Evolutionary conservation across 2,888 invertebrate genomes (phyloP), one percentile per base, ranked within the genome.

Genomic region (Morpho achilles): DNA sequence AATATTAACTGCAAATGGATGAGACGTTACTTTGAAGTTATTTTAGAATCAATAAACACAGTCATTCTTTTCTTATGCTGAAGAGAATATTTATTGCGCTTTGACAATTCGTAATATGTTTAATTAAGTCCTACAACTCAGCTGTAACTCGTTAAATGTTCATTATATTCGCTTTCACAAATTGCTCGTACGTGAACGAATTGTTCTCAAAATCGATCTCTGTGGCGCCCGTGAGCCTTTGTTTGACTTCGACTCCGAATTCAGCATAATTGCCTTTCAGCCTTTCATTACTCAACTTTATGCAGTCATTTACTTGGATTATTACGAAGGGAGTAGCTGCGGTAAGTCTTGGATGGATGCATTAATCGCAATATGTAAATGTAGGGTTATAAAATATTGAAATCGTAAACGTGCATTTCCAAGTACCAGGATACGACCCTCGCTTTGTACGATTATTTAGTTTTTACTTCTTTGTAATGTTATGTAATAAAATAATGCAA

Each of bases 211-310:
- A 80, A 88, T 90, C 88, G 89, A 89, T 87, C 83, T 86, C 80
- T 73, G 76, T 70, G 77, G 76, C 69, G 76, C 75, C 79, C 74
- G 79, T 74, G 80, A 79, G 82, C 81, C 82, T 88, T 89, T 90
- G 90, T 90, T 90, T 89, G 87, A 88, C 79, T 90, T 88, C 82
- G 82, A 82, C 84, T 87, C 84, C 81, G 81, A 89, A 90, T 89
- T 88, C 87, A 82, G 84, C 84, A 80, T 89, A 90, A 90, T 90
- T 89, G 88, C 87, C 89, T 89, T 89, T 87, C 85, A 88, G 85
- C 77, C 84, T 87, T 88, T 87, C 88, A 88, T 89, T 89, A 89
- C 89, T 87, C 86, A 87, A 84, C 88, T 89, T 89, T 88, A 86
- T 88, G 86, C 85, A 88, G 87, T 84, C 87, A 88, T 89, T 88